These are phyloP conservation scores for Drosophila santomea DNA, from an alignment of 1,140 invertebrate genomes.

Conservation along the genomic window DNA sequence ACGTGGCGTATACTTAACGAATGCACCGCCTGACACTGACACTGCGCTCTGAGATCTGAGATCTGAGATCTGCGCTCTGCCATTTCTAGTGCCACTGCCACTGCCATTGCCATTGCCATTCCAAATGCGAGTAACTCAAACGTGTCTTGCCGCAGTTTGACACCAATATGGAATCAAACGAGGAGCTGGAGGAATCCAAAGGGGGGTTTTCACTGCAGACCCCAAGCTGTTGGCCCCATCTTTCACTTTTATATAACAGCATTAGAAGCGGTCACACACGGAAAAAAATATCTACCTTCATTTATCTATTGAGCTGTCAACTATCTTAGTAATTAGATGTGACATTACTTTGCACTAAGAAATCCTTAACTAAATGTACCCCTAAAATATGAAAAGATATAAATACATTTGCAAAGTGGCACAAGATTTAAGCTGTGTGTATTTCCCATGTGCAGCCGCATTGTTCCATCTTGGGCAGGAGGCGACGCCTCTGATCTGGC, in stretches of 20 bases:
- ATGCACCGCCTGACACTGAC: conserved; percentile 69
- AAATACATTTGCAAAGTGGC: not conserved
- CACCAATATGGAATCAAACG: conserved; percentile 67
- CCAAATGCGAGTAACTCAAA: conserved; percentile 70
- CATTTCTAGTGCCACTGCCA: not conserved
- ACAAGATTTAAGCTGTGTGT: not conserved
- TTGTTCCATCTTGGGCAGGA: conserved; percentile 5
- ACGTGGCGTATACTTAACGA: conserved; percentile 79
- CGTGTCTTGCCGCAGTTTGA: conserved; percentile 64
- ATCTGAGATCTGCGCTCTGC: too few relatives aligned
- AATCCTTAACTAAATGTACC: too few relatives aligned
- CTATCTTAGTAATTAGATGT: too few relatives aligned
- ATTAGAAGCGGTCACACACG: conserved; percentile 6
- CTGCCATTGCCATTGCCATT: conserved; percentile 42
- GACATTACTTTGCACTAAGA: too few relatives aligned
- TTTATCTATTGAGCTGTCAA: too few relatives aligned
- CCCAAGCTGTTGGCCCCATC: conserved; percentile 42
- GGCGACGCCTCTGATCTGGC: conserved; percentile 44
- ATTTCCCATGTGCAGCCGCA: conserved; percentile 2
- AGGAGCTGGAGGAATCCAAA: conserved; percentile 19
- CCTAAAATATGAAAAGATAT: too few relatives aligned
- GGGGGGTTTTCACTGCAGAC: conserved; percentile 10
- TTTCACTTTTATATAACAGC: conserved; percentile 72
- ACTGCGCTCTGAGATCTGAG: conserved; percentile 24
- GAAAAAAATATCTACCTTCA: not conserved